Conservation (phyloP, 2,888 invertebrate genomes). For the Scaeva pyrastri region DNA sequence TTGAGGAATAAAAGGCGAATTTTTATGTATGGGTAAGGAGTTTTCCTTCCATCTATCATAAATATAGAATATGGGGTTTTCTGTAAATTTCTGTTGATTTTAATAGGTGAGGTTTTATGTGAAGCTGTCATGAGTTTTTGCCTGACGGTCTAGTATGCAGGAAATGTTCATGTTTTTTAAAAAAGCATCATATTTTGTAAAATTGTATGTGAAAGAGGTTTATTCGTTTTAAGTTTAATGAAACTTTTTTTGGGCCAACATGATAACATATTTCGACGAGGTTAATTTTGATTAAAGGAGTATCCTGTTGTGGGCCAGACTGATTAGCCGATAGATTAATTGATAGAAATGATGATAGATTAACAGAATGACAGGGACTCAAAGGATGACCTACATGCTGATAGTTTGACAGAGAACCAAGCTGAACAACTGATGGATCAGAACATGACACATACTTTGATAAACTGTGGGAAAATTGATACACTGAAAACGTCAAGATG, state of each 20-base stretch:
- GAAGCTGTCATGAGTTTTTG: slow-evolving; percentile 67
- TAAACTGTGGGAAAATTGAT: too few relatives aligned
- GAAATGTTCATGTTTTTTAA: slow-evolving; percentile 58
- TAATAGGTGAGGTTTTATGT: slow-evolving; percentile 60
- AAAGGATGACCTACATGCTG: too few relatives aligned
- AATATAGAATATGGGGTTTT: not conserved
- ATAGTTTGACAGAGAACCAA: too few relatives aligned
- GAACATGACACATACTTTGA: too few relatives aligned
- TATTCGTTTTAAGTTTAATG: not conserved
- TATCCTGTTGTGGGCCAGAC: too few relatives aligned
- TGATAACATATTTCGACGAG: not conserved
- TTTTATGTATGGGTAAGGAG: not conserved
- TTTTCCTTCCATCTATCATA: not conserved
- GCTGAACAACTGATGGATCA: too few relatives aligned
- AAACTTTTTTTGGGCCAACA: not conserved
- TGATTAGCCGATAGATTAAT: too few relatives aligned
- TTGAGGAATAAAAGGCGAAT: not conserved
- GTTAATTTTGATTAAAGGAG: not conserved
- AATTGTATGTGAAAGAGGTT: slow-evolving; percentile 9
- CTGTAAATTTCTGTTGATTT: slow-evolving; percentile 48
- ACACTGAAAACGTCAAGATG: too few relatives aligned
- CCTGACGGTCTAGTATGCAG: slow-evolving; percentile 41
- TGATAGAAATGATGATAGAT: too few relatives aligned
- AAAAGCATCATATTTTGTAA: slow-evolving; percentile 33
- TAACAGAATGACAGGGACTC: too few relatives aligned